phyloP scores from a whole-genome alignment of 2,113 vertebrate genomes.

The Patagioenas fasciata region DNA sequence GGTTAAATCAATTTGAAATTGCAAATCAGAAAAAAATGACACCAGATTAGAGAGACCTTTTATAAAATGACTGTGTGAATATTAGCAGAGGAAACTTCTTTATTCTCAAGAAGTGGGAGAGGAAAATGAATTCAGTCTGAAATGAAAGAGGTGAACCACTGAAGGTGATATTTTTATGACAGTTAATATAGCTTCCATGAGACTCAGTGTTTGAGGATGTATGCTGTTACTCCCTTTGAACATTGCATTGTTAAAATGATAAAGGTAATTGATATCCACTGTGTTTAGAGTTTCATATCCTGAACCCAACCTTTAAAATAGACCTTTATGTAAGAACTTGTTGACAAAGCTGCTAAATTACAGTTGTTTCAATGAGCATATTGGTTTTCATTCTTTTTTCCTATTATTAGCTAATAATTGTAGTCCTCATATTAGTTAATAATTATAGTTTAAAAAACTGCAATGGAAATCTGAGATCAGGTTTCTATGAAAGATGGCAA shows the following conservation, averaged over 20 bases:
- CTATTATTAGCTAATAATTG: not conserved
- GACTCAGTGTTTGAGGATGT: not conserved
- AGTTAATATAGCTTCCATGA: not conserved
- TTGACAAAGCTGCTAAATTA: not conserved
- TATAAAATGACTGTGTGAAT: not conserved
- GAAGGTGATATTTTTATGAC: not conserved
- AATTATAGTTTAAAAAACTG: not conserved
- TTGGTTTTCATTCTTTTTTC: not conserved
- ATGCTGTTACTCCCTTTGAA: not conserved
- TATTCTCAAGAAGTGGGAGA: not conserved
- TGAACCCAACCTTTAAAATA: not conserved
- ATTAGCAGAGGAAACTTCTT: not conserved
- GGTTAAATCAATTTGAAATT: not conserved
- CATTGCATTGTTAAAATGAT: not conserved
- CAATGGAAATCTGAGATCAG: not conserved
- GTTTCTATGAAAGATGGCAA: not conserved
- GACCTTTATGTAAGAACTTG: not conserved
- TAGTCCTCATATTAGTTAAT: not conserved
- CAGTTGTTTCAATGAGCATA: not conserved
- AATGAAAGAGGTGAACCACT: not conserved
- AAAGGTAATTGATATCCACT: not conserved
- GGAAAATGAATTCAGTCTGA: not conserved
- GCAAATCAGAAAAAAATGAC: not conserved
- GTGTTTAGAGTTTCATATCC: not conserved
- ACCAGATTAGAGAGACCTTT: not conserved